These are phyloP conservation scores for Antheraea pernyi DNA, from an alignment of 1,140 invertebrate genomes.

Conservation along the genomic window DNA sequence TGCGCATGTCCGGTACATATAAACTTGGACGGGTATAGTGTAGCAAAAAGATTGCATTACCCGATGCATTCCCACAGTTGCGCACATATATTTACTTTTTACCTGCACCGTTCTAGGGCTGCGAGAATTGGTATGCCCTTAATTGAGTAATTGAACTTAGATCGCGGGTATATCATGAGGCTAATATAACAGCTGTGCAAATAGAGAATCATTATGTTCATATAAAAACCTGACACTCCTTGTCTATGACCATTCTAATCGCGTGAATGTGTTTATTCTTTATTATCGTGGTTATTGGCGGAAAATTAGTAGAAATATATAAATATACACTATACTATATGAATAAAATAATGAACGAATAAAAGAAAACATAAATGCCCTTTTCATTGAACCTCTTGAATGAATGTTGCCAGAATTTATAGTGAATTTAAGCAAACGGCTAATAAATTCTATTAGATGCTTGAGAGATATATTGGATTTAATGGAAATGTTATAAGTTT, in stretches of 20 bases:
- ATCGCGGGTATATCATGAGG: neutral
- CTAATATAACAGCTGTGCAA: neutral
- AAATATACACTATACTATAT: too few species aligned
- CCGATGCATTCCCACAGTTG: slow-evolving; percentile 62
- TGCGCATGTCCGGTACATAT: slow-evolving; percentile 46
- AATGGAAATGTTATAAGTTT: too few species aligned
- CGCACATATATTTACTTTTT: slow-evolving; percentile 43
- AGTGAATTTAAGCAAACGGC: too few species aligned
- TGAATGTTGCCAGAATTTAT: too few species aligned
- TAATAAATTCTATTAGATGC: too few species aligned
- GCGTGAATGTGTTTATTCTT: neutral
- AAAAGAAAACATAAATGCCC: too few species aligned
- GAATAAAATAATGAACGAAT: too few species aligned
- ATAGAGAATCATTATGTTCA: slow-evolving; percentile 1
- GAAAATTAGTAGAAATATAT: neutral
- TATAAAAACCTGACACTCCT: neutral
- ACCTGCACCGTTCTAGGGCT: slow-evolving; percentile 31
- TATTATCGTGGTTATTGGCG: neutral
- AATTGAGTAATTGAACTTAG: slow-evolving; percentile 41
- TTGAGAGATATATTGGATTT: too few species aligned
- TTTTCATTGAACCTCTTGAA: too few species aligned
- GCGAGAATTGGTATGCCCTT: slow-evolving; percentile 35
- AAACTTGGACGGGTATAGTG: slow-evolving; percentile 43
- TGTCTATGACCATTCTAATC: neutral
- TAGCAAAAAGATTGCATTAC: slow-evolving; percentile 68